These are phyloP conservation scores for Copidosoma floridanum DNA, from an alignment of 1,140 invertebrate species.

Conservation along the genomic window DNA sequence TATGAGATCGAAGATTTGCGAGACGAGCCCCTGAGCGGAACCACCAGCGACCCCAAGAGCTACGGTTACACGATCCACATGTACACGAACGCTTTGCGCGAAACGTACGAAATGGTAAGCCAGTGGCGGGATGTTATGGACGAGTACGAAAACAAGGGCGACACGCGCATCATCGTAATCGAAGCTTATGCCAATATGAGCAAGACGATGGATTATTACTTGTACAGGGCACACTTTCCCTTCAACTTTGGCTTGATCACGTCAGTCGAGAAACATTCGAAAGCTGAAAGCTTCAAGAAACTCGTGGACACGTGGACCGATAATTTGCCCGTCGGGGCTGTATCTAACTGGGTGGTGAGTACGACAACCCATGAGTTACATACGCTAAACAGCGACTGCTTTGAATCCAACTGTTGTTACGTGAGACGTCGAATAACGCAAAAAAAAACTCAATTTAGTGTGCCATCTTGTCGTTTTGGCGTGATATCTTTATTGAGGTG, in stretches of 20 bases:
- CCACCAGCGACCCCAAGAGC: conserved; percentile 44
- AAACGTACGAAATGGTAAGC: conserved; percentile 62
- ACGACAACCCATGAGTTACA: too few species aligned
- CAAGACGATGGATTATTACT: conserved; percentile 64
- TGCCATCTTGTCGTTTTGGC: too few species aligned
- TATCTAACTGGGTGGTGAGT: conserved; percentile 57
- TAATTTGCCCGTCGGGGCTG: conserved; percentile 47
- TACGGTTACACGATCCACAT: conserved; percentile 65
- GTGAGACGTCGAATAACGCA: too few species aligned
- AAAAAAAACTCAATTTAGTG: too few species aligned
- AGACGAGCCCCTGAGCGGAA: conserved; percentile 59
- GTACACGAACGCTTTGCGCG: conserved; percentile 62
- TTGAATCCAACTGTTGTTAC: too few species aligned
- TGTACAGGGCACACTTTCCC: conserved; percentile 61
- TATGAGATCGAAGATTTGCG: conserved; percentile 59
- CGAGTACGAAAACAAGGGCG: conserved; percentile 41
- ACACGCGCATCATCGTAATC: conserved; percentile 64
- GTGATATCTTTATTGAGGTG: too few species aligned
- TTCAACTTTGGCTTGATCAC: conserved; percentile 62
- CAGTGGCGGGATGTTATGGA: conserved; percentile 66
- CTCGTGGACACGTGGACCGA: conserved; percentile 55
- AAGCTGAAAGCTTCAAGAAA: conserved; percentile 52
- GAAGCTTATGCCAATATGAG: conserved; percentile 67
- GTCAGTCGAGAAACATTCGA: conserved; percentile 40
- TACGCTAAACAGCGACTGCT: too few species aligned